Evolutionary conservation across 2,113 vertebrate genomes (phyloP).

Genomic region (Todiramphus chloris): DNA sequence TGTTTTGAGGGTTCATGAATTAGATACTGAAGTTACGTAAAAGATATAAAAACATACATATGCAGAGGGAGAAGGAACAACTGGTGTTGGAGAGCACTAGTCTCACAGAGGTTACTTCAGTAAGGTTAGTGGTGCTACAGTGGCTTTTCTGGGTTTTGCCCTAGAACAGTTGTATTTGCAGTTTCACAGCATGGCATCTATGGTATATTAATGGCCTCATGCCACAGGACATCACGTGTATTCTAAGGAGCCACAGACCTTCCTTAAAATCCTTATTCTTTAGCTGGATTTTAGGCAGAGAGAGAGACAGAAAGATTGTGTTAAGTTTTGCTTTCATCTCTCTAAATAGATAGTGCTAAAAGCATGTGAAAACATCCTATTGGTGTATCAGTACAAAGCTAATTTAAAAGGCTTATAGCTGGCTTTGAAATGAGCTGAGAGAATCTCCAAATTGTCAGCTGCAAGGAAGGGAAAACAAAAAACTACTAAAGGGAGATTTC

Average conservation of each 20-base stretch:
- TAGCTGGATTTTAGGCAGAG: neutral
- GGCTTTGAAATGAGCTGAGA: neutral
- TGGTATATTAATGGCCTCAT: neutral
- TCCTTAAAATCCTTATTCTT: neutral
- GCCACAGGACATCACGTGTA: neutral
- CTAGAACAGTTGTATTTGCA: neutral
- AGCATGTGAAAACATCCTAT: neutral
- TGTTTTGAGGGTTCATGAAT: neutral
- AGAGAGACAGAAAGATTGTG: neutral
- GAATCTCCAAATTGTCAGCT: neutral
- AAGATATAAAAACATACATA: neutral
- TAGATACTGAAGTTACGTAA: neutral
- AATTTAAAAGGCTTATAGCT: neutral
- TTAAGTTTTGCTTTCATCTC: neutral
- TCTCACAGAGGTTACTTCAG: neutral
- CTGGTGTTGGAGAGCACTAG: neutral
- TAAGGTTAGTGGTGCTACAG: neutral
- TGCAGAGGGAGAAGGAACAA: neutral
- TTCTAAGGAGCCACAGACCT: neutral
- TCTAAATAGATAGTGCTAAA: neutral
- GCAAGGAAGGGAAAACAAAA: neutral
- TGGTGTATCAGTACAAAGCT: neutral
- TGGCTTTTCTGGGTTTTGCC: neutral
- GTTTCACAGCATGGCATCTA: neutral
- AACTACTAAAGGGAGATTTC: neutral